Evolutionary conservation across 2,888 invertebrate species (phyloP).

Genomic region (Amblyteles armatorius): DNA sequence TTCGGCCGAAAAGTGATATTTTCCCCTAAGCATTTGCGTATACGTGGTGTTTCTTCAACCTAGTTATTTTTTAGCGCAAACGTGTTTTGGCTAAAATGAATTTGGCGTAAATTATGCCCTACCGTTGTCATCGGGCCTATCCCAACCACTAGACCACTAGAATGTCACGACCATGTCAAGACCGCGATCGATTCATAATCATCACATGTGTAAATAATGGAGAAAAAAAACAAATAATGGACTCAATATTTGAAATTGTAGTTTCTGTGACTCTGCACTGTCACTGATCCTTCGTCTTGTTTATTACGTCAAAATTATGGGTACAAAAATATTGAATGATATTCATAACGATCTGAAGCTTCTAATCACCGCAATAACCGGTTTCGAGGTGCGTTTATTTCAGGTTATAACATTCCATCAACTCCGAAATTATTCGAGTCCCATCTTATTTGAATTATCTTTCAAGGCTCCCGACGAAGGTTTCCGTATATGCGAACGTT

Average conservation of each 20-base stretch:
- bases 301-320: slow-evolving; percentile 73
- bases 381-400: slow-evolving; percentile 77
- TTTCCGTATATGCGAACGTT: slow-evolving; percentile 83
- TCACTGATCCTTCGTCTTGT: background rate
- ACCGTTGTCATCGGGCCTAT: background rate
- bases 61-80: too few relatives aligned
- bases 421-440: slow-evolving; percentile 7
- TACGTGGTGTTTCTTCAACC: too few relatives aligned
- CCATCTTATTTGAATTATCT: slow-evolving; percentile 10
- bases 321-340: slow-evolving; percentile 78
- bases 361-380: slow-evolving; percentile 79
- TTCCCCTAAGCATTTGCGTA: too few relatives aligned
- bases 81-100: too few relatives aligned
- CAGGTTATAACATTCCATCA: slow-evolving; percentile 37
- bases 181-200: too few relatives aligned
- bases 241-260: slow-evolving; percentile 20
- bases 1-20: too few relatives aligned
- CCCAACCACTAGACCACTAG: background rate
- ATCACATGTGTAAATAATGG: slow-evolving; percentile 4
- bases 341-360: slow-evolving; percentile 81
- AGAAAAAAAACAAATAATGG: slow-evolving; percentile 15
- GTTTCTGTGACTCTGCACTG: background rate
- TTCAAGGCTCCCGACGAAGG: slow-evolving; percentile 83
- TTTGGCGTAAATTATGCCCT: too few relatives aligned
- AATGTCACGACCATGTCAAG: background rate